These are phyloP conservation scores for Sorex fumeus DNA, from an alignment of 2,113 vertebrate genomes.

Conservation along the genomic window DNA sequence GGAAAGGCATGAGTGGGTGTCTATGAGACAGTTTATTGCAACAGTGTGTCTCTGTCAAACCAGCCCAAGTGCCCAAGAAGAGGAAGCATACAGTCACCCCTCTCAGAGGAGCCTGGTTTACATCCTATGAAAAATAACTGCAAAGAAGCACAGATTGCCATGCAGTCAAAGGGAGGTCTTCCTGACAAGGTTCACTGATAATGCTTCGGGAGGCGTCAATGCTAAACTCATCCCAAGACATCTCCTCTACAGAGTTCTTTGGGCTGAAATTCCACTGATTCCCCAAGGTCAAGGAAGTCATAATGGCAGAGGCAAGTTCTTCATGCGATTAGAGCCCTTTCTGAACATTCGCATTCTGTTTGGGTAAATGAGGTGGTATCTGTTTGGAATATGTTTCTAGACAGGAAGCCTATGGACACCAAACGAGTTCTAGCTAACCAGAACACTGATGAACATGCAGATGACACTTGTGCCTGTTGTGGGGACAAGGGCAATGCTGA, in stretches of 20 bases:
- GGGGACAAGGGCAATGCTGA: background rate
- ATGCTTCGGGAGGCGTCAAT: background rate
- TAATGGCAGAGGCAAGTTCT: background rate
- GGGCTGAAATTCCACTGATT: conserved; percentile 18
- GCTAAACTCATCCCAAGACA: background rate
- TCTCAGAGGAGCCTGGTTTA: background rate
- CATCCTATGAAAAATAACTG: background rate
- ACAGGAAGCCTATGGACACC: background rate
- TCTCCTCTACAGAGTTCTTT: conserved; percentile 46
- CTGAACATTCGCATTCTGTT: background rate
- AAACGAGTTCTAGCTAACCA: background rate
- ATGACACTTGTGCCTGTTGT: background rate
- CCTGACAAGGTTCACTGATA: background rate
- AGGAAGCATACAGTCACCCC: background rate
- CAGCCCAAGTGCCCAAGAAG: background rate
- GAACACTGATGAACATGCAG: background rate
- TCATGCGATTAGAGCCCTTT: conserved; percentile 26
- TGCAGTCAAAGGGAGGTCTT: conserved; percentile 10
- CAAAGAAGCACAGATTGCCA: background rate
- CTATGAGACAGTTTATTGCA: too few relatives aligned
- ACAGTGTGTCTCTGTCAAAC: too few relatives aligned
- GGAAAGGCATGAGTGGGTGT: too few relatives aligned
- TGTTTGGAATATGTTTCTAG: background rate
- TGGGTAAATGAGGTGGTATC: background rate
- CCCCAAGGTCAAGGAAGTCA: conserved; percentile 17